A percentile compares a stretch with the other conserved stretches of the same genome.
Evolutionary conservation across 2,113 vertebrate genomes (phyloP).

Genomic region (Lutjanus erythropterus): DNA sequence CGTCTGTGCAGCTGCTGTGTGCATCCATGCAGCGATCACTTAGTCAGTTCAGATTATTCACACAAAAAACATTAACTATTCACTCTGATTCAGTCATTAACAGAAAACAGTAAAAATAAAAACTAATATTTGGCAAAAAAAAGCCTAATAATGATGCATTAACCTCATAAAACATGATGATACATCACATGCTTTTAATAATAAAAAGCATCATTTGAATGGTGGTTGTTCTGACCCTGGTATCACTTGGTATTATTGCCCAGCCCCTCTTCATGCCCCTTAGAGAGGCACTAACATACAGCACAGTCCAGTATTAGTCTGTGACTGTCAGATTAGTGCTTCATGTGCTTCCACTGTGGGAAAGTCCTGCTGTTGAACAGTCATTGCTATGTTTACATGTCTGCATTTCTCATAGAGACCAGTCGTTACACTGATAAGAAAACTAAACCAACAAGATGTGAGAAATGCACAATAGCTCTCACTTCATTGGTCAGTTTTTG

Average conservation of each 20-base stretch:
- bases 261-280: no score
- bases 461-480: no score
- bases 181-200: neutral
- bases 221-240: neutral
- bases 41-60: neutral
- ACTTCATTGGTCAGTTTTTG: no score
- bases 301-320: neutral
- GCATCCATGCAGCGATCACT: neutral
- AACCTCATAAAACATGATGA: neutral
- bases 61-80: neutral
- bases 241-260: no score
- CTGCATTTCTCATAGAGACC: no score
- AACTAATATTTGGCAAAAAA: no score
- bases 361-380: no score
- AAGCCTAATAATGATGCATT: neutral
- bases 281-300: no score
- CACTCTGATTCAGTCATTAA: neutral
- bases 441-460: no score
- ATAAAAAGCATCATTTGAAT: neutral
- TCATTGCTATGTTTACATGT: no score
- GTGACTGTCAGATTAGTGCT: neutral
- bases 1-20: no score
- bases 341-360: neutral
- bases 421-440: no score
- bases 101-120: neutral